Evolutionary conservation across 2,113 vertebrate species (phyloP), one percentile per base, ranked within the genome.

Genomic region (Chaenogobius annularis): DNA sequence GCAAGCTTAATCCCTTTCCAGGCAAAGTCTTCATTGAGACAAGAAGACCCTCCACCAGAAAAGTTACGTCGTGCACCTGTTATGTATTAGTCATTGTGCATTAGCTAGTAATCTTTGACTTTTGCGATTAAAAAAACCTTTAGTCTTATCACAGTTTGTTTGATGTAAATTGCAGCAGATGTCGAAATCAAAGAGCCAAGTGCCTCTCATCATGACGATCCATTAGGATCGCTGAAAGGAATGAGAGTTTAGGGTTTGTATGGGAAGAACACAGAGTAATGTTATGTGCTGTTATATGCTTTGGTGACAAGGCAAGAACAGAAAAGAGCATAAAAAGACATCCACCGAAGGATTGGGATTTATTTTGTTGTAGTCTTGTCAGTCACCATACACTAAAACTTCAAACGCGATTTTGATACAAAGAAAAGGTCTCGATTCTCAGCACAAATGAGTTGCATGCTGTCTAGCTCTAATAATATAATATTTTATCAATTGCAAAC

Each of bases 161-260:
- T 52, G 50, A 52, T 52, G 50, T 26, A 56, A 56, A 56, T 56
- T 56, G n/a, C 22, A 26, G 44, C 71, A 74, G 78, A 83, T 73
- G 40, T 17, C 82, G 65, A 70, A 12, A 55, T 82, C 67, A 61
- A 35, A 35, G 23, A 61, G 26, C 26, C 17, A 61, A 61, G 58
- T 61, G 26, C 58, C 7, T 35, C 58, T 61, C 58, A 61, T 61
- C 58, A 61, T 35, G 58, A 61, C 1, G 58, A 13, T 9, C 58
- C 58, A 61, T 61, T 61, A 61, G 26, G 12, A 59, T 59, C 23
- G 23, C 20, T 64, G 17, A 65, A 31, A 9, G 17, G 7, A 59
- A 59, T 35, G 23, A 61, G 26, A 15, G 58, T 7, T 58, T 23
- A 14, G 22, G 19, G 55, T 35, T 59, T 59, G 26, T 7, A 17